Conservation (phyloP, 2,888 invertebrate species). For the Euzetes globulus region DNA sequence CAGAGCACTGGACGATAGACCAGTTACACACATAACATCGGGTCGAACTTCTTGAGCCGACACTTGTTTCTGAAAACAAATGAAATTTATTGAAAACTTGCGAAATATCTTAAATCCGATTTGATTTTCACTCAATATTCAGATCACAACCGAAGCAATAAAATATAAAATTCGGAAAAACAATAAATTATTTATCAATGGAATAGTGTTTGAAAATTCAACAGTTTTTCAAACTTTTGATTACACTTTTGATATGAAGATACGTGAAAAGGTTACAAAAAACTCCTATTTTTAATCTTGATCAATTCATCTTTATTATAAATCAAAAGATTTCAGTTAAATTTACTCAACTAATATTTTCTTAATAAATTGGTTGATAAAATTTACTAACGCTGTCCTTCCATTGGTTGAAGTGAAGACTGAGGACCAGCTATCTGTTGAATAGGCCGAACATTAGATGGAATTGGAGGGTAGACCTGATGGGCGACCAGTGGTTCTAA, state of each 20-base stretch:
- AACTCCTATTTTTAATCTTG: no score
- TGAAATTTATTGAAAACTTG: not conserved
- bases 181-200: not conserved
- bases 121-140: no score
- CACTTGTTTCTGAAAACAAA: not conserved
- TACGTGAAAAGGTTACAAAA: no score
- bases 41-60: slow-evolving; percentile 4
- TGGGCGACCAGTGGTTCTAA: not conserved
- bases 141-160: no score
- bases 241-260: not conserved
- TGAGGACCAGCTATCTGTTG: not conserved
- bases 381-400: not conserved
- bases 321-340: no score
- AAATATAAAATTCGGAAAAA: not conserved
- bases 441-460: slow-evolving; percentile 14
- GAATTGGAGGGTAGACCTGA: slow-evolving; percentile 3
- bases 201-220: not conserved
- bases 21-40: slow-evolving; percentile 35
- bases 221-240: not conserved
- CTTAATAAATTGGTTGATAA: no score
- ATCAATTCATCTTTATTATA: no score
- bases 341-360: no score
- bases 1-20: slow-evolving; percentile 30
- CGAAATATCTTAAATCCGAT: no score
- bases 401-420: not conserved